Base-by-base conservation (phyloP, 1,140 invertebrate species). In the Drosophila kikkawai region DNA sequence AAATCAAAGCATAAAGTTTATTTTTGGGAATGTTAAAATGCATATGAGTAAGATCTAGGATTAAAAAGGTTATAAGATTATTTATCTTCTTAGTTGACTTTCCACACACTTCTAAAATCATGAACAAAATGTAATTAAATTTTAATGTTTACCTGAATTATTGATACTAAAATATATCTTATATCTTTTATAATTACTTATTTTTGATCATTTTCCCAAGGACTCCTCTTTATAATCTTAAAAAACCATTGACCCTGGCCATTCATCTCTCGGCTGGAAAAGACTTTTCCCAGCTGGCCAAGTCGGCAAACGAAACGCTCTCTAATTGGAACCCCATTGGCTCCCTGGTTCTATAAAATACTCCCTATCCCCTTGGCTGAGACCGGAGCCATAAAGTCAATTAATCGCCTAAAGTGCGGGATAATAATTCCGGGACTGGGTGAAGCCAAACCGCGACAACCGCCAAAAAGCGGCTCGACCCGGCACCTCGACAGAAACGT, bases 401-500 rank as follows among this genome's bases (percentile, higher is more conserved):
- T 92, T 91, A 91, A 91, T 91, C 83, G 82, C 73, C 58, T 66
- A 78, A 91, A 91, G 83, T 82, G 84, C 79, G 60, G 50, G 74
- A 83, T 68, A 76, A 90, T 88, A 88, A 90, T 73, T 84, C 78
- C 19, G 53, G 77, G 44, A 63, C 61, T 64, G 36, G 60, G 78
- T 74, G 73, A 80, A 90, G 90, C 85, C 85, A 80, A 90, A 88
- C 85, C 85, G 85, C 85, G 81, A 90, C 86, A 90, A 90, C 85
- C 85, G 85, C 85, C 85, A 90, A 84, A 77, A 88, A 80, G 77
- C 78, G 80, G 78, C 51, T 78, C 63, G 80, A 42, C 80, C 80
- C 70, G 81, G 59, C 80, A 81, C 36, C 61, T 69, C 56, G 34
- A 82, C 75, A 71, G 42, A 86, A 82, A 86, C 75, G 75, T 82